Base-by-base conservation (phyloP, 2,888 invertebrate species). In the Calameuta filiformis region DNA sequence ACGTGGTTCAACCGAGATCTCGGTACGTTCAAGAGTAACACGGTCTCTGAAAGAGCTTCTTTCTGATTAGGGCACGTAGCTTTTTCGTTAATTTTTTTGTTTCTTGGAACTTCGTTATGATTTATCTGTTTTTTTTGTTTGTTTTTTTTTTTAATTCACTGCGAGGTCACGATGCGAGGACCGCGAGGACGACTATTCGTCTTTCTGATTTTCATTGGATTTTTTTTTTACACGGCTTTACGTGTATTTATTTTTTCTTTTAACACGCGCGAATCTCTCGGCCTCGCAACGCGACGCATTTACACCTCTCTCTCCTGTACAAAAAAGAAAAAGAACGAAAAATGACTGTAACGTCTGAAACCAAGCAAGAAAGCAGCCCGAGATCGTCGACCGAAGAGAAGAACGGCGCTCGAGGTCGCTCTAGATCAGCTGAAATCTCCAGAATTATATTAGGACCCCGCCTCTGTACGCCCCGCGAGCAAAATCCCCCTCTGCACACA, bases 11-110 rank as follows among this genome's bases (percentile, higher is more conserved):
- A 90, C 86, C 85, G 75, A 83, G 79, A 82, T 83, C 83, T 87
- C 86, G 85, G 87, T 87, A 83, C 86, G 85, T 90, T 90, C 91
- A 91, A 91, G 90, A 85, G 91, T 91, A 89, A 87, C 91, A 89
- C 87, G 87, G 90, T 91, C 91, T 91, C 91, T 90, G 90, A 89
- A 87, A 83, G 77, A 85, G 85, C 86, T 87, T 87, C 83, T 84
- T 79, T 82, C 79, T 77, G 77, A 80, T 79, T 84, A 86, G 86
- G 84, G 85, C 85, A 88, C 85, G 86, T 86, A 86, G 84, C 80
- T 81, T 77, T 75, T 79, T 82, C 78, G 79, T 87, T 85, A 71
- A 83, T 80, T 82, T 77, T 77, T 77, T 40, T 77, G 74, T 78
- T 79, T 76, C 79, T 34, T 73, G 31, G 76, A 83, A 4, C 31